Conservation (phyloP, 2,113 vertebrate species). For the Cynoglossus semilaevis region DNA sequence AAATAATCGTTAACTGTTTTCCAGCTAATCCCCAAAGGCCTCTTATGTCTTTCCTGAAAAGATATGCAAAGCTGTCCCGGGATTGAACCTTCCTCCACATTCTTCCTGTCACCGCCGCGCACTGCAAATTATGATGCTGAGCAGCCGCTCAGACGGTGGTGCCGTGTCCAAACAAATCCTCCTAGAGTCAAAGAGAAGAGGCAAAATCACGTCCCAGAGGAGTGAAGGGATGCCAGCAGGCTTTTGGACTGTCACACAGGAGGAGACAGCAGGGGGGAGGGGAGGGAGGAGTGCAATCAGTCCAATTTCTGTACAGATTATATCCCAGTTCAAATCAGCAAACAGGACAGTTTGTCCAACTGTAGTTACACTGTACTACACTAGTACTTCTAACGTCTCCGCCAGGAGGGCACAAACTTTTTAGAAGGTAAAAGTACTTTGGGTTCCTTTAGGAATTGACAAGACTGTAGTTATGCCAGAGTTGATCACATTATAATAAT, state of each 20-base stretch:
- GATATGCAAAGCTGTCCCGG: constrained; percentile 38
- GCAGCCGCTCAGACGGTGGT: constrained; percentile 32
- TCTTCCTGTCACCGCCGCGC: constrained; percentile 21
- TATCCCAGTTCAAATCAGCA: constrained; percentile 11
- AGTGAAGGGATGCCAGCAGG: constrained; percentile 18
- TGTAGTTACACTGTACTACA: no score
- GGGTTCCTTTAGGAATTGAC: no score
- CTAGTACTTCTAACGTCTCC: no score
- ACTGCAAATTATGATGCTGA: constrained; percentile 48
- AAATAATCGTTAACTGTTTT: constrained; percentile 4
- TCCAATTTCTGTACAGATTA: constrained; percentile 33
- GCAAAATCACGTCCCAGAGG: constrained; percentile 27
- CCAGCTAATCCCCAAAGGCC: background rate
- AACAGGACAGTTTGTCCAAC: no score
- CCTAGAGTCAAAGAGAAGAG: constrained; percentile 20
- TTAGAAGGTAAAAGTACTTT: no score
- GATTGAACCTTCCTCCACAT: constrained; percentile 2
- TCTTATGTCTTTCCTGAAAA: constrained; percentile 18
- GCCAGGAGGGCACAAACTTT: no score
- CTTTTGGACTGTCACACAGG: constrained; percentile 27
- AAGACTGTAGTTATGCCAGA: no score
- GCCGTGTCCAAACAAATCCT: constrained; percentile 38
- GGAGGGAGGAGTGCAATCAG: no score
- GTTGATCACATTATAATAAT: no score
- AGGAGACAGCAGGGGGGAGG: no score